phyloP scores from a whole-genome alignment of 1,140 invertebrate species.

The Drosophila simulans region DNA sequence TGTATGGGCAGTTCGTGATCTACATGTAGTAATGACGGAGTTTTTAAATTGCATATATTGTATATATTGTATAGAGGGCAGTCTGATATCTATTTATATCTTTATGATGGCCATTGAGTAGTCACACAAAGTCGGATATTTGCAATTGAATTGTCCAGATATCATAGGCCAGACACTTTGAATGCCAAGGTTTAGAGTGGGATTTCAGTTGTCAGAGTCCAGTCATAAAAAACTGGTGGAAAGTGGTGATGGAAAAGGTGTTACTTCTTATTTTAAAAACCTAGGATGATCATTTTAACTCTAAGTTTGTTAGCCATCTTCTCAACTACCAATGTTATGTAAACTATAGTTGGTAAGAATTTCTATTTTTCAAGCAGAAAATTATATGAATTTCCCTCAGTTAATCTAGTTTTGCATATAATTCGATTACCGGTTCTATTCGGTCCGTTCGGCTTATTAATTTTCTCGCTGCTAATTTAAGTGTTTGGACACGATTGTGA shows the following conservation, averaged over 20 bases:
- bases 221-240: conserved; percentile 3
- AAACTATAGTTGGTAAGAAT: too few species aligned
- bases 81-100: conserved; percentile 43
- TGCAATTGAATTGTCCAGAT: conserved; percentile 25
- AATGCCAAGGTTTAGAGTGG: conserved; percentile 39
- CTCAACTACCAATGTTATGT: too few species aligned
- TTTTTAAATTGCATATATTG: conserved; percentile 20
- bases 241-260: conserved; percentile 7
- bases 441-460: conserved; percentile 26
- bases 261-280: background rate
- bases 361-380: too few species aligned
- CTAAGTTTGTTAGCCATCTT: too few species aligned
- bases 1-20: conserved; percentile 60
- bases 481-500: conserved; percentile 51
- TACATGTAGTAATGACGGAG: conserved; percentile 36
- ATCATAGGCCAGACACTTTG: conserved; percentile 16
- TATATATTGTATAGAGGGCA: conserved; percentile 21
- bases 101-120: conserved; percentile 33
- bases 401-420: background rate
- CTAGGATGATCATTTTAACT: too few species aligned
- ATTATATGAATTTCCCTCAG: background rate
- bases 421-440: conserved; percentile 33
- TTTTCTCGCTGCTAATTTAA: conserved; percentile 42
- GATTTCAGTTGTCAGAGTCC: background rate
- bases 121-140: conserved; percentile 25